Evolutionary conservation across 1,140 invertebrate genomes (phyloP).

Genomic region (Camponotus floridanus): DNA sequence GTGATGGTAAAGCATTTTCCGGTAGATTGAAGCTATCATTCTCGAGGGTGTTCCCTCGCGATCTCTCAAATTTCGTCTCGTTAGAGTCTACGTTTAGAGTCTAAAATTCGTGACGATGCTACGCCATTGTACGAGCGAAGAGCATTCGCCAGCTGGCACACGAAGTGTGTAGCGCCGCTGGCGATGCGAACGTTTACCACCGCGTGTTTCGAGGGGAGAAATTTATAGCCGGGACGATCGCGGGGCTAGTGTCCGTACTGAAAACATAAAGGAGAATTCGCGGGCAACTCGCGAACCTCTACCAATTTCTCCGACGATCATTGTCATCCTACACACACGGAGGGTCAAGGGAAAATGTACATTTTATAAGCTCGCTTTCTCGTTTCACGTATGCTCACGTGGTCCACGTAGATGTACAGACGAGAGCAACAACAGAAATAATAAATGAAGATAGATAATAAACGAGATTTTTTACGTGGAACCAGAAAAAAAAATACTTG

Average conservation of each 20-base stretch:
- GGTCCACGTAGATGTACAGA: no score
- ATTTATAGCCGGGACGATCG: constrained; percentile 56
- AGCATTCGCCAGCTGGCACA: constrained; percentile 65
- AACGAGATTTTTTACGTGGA: no score
- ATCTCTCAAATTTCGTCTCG: not conserved
- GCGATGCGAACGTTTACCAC: constrained; percentile 59
- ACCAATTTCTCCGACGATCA: constrained; percentile 6
- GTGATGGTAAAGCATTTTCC: no score
- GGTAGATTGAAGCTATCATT: no score
- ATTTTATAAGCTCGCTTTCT: not conserved
- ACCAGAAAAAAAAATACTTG: no score
- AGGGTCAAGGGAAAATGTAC: not conserved
- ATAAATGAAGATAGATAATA: no score
- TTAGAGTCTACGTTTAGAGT: not conserved
- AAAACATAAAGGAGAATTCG: constrained; percentile 31
- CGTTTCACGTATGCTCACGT: no score
- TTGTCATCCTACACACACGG: not conserved
- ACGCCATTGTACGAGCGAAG: constrained; percentile 36
- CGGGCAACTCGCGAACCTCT: not conserved
- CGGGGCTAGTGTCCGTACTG: not conserved
- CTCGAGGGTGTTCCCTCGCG: not conserved
- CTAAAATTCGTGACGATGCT: not conserved
- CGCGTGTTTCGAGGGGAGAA: constrained; percentile 56
- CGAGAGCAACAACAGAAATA: no score
- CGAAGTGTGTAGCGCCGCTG: constrained; percentile 58